Base-by-base conservation (phyloP, 2,888 invertebrate species). In the Patella pellucida region DNA sequence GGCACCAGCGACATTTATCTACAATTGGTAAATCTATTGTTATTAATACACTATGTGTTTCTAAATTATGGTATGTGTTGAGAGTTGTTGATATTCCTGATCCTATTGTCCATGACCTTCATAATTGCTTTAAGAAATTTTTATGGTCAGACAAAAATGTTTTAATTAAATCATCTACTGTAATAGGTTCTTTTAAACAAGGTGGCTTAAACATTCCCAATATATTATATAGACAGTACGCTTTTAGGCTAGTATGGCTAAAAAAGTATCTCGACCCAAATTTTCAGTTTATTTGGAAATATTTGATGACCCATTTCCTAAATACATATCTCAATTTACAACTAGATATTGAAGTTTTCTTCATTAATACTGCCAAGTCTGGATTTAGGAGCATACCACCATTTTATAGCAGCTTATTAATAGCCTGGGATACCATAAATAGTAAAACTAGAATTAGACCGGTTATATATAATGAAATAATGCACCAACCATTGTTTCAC, bases 61-160 rank as follows among this genome's bases (percentile, higher is more conserved):
- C 62, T 3, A 23, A 62, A 62, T 23, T 62, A 62, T 56, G 56
- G 56, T 56, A 56, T 15, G n/a, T 56, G 9, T 4, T 62, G 15
- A 19, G 19, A 62, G 62, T 62, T 62, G n/a, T 62, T 62, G 62
- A 62, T 19, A 62, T 62, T 62, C 62, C 62, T n/a, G 56, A 62
- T 23, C 19, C 23, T 4, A 19, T 23, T 19, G 14, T 14, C 62
- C 23, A n/a, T 23, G 62, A 62, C n/a, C 31, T 41, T 5, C 31
- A 9, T 23, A 62, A 14, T 62, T 12, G 9, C 16, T 9, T 62
- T 23, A 15, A 3, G 9, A 62, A 62, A 16, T 62, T 23, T 62
- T 19, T 62, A 23, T 62, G 23, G 62, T 12, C 19, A 11, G 23
- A 62, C 19, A 7, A 62, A 62, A 9, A n/a, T 19, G 19, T 4